Percentiles rank a stretch among this genome's conserved stretches.
Evolutionary conservation across 2,888 invertebrate species (phyloP).

Genomic region (Drosophila neonasuta): DNA sequence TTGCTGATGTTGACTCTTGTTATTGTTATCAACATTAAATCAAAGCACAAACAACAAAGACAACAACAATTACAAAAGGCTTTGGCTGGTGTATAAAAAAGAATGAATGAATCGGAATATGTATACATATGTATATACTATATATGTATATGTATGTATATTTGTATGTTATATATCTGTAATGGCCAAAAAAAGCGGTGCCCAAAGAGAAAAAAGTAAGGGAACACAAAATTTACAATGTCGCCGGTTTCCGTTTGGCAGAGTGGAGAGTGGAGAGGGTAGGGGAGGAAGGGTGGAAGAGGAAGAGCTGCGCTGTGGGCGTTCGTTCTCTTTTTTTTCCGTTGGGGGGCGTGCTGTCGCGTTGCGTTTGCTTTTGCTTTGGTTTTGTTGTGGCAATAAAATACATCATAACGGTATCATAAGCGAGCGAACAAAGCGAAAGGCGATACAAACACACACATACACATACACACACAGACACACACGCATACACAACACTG

Average conservation of each 20-base stretch:
- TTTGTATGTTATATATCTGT: slow-evolving; percentile 41
- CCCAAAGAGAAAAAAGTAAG: slow-evolving; percentile 18
- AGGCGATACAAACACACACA: slow-evolving; percentile 63
- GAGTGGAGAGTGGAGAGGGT: background rate
- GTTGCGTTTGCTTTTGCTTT: slow-evolving; percentile 40
- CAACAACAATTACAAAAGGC: slow-evolving; percentile 74
- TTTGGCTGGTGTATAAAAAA: slow-evolving; percentile 43
- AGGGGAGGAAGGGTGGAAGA: background rate
- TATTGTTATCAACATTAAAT: slow-evolving; percentile 78
- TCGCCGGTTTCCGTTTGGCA: slow-evolving; percentile 72
- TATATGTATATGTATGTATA: background rate
- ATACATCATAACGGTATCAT: slow-evolving; percentile 79
- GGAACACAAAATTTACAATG: slow-evolving; percentile 74
- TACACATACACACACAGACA: slow-evolving; percentile 39
- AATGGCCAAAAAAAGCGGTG: slow-evolving; percentile 34
- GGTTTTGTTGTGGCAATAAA: slow-evolving; percentile 72
- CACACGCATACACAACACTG: slow-evolving; percentile 5
- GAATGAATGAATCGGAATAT: slow-evolving; percentile 52
- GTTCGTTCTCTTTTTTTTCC: background rate
- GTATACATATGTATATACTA: background rate
- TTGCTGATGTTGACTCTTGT: slow-evolving; percentile 48
- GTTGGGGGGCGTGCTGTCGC: slow-evolving; percentile 49
- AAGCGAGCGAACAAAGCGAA: slow-evolving; percentile 77
- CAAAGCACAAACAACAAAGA: slow-evolving; percentile 69
- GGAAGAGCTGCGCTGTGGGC: slow-evolving; percentile 21